phyloP scores from a whole-genome alignment of 1,140 invertebrate species.

The Bradysia coprophila region DNA sequence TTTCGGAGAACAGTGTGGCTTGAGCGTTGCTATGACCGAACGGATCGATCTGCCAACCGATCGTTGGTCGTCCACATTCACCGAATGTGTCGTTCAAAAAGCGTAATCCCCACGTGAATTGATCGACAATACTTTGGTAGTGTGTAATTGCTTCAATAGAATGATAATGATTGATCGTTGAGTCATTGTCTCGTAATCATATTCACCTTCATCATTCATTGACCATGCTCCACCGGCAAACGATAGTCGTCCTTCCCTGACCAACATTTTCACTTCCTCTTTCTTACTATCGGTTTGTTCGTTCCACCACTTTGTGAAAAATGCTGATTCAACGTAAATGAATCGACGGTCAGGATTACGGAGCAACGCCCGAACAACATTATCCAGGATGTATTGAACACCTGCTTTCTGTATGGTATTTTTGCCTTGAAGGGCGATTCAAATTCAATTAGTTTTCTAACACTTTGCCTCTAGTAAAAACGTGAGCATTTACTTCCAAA shows the following conservation, averaged over 20 bases:
- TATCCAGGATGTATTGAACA: constrained; percentile 83
- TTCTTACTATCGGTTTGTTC: constrained; percentile 42
- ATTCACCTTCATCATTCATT: constrained; percentile 85
- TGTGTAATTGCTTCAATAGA: too few species aligned
- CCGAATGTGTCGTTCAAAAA: constrained; percentile 58
- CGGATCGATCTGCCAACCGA: constrained; percentile 83
- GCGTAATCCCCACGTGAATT: constrained; percentile 60
- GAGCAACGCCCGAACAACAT: constrained; percentile 58
- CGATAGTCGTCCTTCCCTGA: constrained; percentile 60
- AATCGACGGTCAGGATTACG: constrained; percentile 54
- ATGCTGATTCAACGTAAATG: constrained; percentile 67
- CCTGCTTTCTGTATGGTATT: constrained; percentile 56
- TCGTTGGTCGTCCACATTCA: constrained; percentile 48
- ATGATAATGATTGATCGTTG: too few species aligned
- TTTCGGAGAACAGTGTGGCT: constrained; percentile 57
- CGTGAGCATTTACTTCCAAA: constrained; percentile 39
- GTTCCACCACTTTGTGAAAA: constrained; percentile 86
- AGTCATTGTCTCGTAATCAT: too few species aligned
- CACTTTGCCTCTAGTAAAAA: too few species aligned
- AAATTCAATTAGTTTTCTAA: not conserved
- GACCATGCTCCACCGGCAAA: constrained; percentile 67
- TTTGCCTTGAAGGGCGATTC: constrained; percentile 25
- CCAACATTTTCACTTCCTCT: constrained; percentile 39
- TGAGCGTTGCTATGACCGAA: constrained; percentile 68
- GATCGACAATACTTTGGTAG: constrained; percentile 83